Evolutionary conservation across 1,140 invertebrate genomes (phyloP).

Genomic region (Phocides pigmalion): DNA sequence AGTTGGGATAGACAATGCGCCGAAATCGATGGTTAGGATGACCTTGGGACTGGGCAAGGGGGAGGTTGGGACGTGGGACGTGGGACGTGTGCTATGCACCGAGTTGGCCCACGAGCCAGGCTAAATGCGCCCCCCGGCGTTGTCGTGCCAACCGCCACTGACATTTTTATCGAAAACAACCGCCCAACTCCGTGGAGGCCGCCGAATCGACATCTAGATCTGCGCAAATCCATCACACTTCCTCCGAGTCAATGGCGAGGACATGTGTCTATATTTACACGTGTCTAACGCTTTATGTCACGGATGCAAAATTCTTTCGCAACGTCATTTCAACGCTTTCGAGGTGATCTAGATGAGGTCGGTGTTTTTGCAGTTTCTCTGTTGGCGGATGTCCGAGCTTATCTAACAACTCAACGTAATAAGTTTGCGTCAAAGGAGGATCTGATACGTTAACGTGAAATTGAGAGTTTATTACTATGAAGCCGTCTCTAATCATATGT

Average conservation of each 20-base stretch:
- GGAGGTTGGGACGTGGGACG: slow-evolving; percentile 61
- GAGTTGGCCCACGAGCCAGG: slow-evolving; percentile 68
- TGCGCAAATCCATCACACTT: slow-evolving; percentile 74
- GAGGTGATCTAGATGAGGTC: slow-evolving; percentile 30
- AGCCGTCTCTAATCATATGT: no score
- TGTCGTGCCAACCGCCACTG: slow-evolving; percentile 72
- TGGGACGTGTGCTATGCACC: slow-evolving; percentile 69
- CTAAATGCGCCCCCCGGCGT: slow-evolving; percentile 73
- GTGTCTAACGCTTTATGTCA: slow-evolving; percentile 46
- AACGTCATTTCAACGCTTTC: slow-evolving; percentile 44
- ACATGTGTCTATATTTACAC: slow-evolving; percentile 66
- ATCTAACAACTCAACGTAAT: slow-evolving; percentile 31
- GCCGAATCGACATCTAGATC: slow-evolving; percentile 62
- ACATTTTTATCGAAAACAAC: slow-evolving; percentile 82
- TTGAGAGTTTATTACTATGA: no score
- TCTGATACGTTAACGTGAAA: slow-evolving; percentile 3
- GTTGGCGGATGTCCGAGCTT: slow-evolving; percentile 44
- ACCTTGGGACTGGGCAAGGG: slow-evolving; percentile 67
- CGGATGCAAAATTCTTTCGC: slow-evolving; percentile 41
- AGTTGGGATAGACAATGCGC: slow-evolving; percentile 6
- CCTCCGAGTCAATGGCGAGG: slow-evolving; percentile 79
- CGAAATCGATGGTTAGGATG: slow-evolving; percentile 42
- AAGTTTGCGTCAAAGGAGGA: slow-evolving; percentile 25
- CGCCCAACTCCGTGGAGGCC: slow-evolving; percentile 64
- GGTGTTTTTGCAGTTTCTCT: slow-evolving; percentile 28